Conservation (phyloP, 2,888 invertebrate species). For the Empis livida region DNA sequence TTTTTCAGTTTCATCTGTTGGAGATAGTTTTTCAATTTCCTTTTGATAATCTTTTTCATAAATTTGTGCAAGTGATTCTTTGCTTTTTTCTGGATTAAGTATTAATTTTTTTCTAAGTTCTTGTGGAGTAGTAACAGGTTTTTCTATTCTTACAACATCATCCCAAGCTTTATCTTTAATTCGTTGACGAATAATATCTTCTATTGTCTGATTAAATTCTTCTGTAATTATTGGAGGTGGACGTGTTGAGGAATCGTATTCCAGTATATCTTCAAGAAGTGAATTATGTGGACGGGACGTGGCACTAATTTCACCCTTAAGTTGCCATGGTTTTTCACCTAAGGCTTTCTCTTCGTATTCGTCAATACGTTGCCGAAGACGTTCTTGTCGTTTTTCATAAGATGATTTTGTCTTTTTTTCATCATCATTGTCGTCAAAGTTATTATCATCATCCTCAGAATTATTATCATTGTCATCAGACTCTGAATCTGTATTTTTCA, state of each 20-base stretch:
- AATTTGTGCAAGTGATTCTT: slow-evolving; percentile 82
- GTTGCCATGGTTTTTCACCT: slow-evolving; percentile 82
- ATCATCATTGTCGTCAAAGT: slow-evolving; percentile 12
- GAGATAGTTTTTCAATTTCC: slow-evolving; percentile 42
- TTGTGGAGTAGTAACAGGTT: slow-evolving; percentile 66
- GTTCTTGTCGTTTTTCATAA: slow-evolving; percentile 61
- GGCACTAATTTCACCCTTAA: slow-evolving; percentile 80
- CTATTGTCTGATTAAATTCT: slow-evolving; percentile 72
- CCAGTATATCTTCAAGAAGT: slow-evolving; percentile 78
- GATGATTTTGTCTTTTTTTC: slow-evolving; percentile 40
- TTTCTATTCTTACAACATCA: slow-evolving; percentile 78
- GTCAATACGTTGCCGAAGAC: slow-evolving; percentile 53
- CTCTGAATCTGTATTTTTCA: not conserved
- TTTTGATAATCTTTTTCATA: slow-evolving; percentile 80
- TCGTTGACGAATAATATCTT: slow-evolving; percentile 81
- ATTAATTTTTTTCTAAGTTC: slow-evolving; percentile 79
- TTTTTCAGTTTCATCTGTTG: slow-evolving; percentile 34
- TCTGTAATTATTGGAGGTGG: slow-evolving; percentile 88
- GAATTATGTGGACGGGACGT: slow-evolving; percentile 79
- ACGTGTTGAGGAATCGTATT: slow-evolving; percentile 72
- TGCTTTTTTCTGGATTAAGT: slow-evolving; percentile 88
- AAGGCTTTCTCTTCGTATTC: slow-evolving; percentile 60
- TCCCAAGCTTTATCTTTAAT: slow-evolving; percentile 92
- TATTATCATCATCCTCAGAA: slow-evolving; percentile 12
- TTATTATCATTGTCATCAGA: slow-evolving; percentile 14